A percentile compares a stretch with the other conserved stretches of the same genome.
Evolutionary conservation across 2,888 invertebrate species (phyloP).

Genomic region (Itoplectis maculator): DNA sequence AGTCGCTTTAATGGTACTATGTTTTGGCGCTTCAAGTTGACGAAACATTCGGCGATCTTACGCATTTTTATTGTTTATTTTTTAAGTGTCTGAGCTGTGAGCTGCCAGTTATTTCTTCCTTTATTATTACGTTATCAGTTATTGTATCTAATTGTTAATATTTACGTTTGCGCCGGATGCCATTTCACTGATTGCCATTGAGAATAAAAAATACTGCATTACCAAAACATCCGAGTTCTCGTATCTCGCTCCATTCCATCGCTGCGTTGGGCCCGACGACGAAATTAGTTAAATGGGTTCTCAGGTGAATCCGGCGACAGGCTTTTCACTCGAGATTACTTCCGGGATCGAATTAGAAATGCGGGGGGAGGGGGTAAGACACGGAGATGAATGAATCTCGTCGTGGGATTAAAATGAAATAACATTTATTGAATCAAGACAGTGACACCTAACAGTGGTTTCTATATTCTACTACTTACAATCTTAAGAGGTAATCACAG

Average conservation of each 20-base stretch:
- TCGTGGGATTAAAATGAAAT: conserved; percentile 83
- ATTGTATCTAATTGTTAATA: neutral
- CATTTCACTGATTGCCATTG: neutral
- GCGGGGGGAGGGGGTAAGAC: too few species aligned
- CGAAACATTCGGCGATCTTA: neutral
- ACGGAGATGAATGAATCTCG: conserved; percentile 18
- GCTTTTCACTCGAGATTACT: neutral
- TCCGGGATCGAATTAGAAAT: neutral
- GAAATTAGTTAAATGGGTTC: neutral
- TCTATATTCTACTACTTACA: conserved; percentile 83
- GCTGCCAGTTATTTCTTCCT: neutral
- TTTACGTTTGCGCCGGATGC: neutral
- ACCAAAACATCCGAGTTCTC: neutral
- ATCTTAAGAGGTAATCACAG: conserved; percentile 85
- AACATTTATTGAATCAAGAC: conserved; percentile 84
- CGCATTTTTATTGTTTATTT: neutral
- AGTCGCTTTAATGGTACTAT: neutral
- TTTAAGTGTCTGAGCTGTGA: neutral
- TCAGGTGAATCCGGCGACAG: neutral
- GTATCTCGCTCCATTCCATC: neutral
- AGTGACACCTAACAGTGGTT: conserved; percentile 84
- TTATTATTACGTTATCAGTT: neutral
- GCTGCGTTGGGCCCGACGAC: neutral
- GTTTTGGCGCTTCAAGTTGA: neutral
- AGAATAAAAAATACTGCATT: neutral